Conservation (phyloP, 2,888 invertebrate species). For the Cosmopolites sordidus region DNA sequence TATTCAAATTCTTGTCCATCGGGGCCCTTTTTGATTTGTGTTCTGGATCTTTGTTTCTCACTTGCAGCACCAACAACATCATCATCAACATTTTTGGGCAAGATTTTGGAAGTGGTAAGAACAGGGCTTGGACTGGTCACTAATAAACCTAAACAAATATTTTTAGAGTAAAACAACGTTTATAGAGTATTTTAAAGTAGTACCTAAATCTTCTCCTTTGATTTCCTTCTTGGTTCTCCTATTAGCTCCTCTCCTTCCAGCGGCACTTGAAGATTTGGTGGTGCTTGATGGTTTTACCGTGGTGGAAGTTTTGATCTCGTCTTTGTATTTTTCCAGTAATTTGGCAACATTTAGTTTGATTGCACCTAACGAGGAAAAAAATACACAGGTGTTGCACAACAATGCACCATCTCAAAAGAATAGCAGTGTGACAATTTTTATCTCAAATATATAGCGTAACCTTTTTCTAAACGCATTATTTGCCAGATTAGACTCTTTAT, state of each 20-base stretch:
- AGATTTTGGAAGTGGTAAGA: constrained; percentile 51
- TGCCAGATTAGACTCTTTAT: no score
- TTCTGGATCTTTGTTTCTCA: constrained; percentile 65
- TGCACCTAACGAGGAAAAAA: no score
- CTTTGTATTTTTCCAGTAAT: constrained; percentile 42
- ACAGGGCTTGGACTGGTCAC: constrained; percentile 57
- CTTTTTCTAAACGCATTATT: no score
- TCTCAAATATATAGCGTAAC: no score
- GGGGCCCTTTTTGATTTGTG: constrained; percentile 82
- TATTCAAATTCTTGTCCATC: constrained; percentile 90
- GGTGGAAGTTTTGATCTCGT: constrained; percentile 39
- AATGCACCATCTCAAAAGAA: no score
- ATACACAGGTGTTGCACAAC: no score
- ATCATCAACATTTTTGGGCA: constrained; percentile 33
- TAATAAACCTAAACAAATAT: constrained; percentile 34
- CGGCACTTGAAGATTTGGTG: constrained; percentile 19
- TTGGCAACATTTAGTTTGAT: constrained; percentile 36
- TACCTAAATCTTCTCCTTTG: constrained; percentile 28
- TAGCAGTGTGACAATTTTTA: no score
- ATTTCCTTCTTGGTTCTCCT: constrained; percentile 39
- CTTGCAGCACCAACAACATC: constrained; percentile 55
- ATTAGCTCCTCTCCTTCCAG: constrained; percentile 20
- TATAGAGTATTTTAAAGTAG: no score
- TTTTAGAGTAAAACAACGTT: no score
- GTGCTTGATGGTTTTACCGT: constrained; percentile 40